phyloP scores from a whole-genome alignment of 2,113 vertebrate genomes.

The Phodopus roborovskii region DNA sequence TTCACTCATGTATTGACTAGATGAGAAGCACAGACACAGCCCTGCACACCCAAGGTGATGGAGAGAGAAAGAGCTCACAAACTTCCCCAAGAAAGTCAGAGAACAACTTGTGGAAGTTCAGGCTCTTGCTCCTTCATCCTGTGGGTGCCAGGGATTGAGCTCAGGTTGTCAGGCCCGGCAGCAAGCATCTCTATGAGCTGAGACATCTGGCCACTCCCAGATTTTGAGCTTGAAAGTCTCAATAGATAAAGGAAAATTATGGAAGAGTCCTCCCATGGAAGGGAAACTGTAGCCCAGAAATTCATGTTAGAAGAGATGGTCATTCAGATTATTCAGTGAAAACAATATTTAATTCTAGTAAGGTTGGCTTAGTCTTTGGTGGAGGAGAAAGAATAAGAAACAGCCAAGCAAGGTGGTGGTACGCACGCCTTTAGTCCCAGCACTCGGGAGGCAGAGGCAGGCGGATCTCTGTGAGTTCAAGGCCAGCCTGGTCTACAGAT shows the following conservation, averaged over 20 bases:
- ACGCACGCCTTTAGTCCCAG: too few species aligned
- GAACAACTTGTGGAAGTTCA: background rate
- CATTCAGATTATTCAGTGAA: background rate
- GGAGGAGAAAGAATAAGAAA: background rate
- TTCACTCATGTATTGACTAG: background rate
- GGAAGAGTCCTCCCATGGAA: background rate
- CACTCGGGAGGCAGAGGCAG: too few species aligned
- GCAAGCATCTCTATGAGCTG: background rate
- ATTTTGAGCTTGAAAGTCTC: slow-evolving; percentile 25
- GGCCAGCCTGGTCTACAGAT: too few species aligned
- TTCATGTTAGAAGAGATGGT: background rate
- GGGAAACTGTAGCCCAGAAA: background rate
- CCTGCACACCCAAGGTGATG: too few species aligned
- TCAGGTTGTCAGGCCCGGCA: background rate
- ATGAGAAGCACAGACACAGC: background rate
- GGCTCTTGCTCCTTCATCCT: background rate
- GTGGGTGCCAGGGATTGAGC: background rate
- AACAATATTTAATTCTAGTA: background rate
- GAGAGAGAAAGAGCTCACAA: background rate
- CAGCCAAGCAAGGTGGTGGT: background rate
- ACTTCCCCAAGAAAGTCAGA: background rate
- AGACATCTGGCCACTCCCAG: background rate
- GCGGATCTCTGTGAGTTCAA: too few species aligned
- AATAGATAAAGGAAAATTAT: background rate
- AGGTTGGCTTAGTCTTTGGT: background rate